A percentile compares a stretch with the other conserved stretches of the same genome.
Conservation (phyloP, 2,797 vertebrate species). For the Oreonectes daqikongensis region DNA sequence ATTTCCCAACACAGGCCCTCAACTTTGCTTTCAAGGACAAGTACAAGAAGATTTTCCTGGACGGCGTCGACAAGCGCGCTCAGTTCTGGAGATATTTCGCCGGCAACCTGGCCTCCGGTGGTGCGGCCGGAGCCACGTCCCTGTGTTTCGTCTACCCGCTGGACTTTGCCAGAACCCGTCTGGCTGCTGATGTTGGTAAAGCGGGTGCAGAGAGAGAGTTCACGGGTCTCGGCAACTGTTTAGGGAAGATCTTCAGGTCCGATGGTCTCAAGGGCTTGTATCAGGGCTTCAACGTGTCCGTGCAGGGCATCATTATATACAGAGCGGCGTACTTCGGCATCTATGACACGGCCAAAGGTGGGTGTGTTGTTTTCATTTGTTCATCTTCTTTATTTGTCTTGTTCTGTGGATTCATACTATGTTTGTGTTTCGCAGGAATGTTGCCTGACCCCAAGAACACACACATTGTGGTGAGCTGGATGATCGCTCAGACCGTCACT, state of each 20-base stretch:
- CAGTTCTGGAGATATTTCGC: conserved; percentile 83
- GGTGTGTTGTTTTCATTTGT: too few species aligned
- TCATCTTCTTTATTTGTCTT: too few species aligned
- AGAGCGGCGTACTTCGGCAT: conserved; percentile 86
- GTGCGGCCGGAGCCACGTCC: conserved; percentile 78
- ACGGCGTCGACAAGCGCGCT: conserved; percentile 75
- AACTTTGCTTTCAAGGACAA: conserved; percentile 84
- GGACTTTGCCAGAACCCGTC: conserved; percentile 78
- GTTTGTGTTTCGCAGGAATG: conserved; percentile 79
- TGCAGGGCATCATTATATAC: conserved; percentile 87
- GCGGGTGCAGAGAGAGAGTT: conserved; percentile 70
- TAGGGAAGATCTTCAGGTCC: conserved; percentile 73
- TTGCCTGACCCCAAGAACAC: conserved; percentile 91
- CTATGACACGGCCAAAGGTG: conserved; percentile 85
- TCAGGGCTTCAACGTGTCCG: conserved; percentile 80
- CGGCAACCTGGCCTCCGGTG: conserved; percentile 77
- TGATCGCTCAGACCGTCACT: conserved; percentile 90
- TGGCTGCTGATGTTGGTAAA: conserved; percentile 80
- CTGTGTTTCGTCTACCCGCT: conserved; percentile 81
- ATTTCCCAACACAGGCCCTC: conserved; percentile 82
- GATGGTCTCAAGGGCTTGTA: conserved; percentile 77
- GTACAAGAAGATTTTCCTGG: conserved; percentile 81
- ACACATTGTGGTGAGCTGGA: conserved; percentile 91
- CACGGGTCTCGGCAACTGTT: conserved; percentile 74
- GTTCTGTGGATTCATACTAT: too few species aligned